Evolutionary conservation across 1,140 invertebrate species (phyloP), one percentile per base, ranked within the genome.

Genomic region (Drosophila trapezifrons): DNA sequence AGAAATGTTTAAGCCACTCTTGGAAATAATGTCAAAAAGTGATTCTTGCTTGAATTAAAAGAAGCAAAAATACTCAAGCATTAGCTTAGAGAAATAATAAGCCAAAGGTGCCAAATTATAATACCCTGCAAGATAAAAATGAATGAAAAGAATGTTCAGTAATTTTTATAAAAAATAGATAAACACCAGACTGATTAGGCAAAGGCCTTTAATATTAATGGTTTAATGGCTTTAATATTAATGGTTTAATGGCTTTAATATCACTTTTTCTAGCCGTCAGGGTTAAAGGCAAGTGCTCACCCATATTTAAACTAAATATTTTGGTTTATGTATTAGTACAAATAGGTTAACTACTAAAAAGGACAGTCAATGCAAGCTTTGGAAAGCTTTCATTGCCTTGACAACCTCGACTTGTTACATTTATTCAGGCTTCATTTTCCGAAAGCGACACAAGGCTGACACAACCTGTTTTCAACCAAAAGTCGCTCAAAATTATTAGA

Each of bases 371-470:
- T 3, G 2, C 5, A 18, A 59, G 43, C 59, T 60, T 55, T 63
- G 32, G 1, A 51, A 51, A 82, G 78, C 74, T 82, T 63, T 81
- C 8, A 56, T 84, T 43, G 18, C 69, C 81, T 17, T 75, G 70
- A 27, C 47, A 75, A 85, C 81, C 22, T 7, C 12, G 51, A 43
- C 32, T 65, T 78, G 43, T 70, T 70, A 62, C 54, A 25, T 64
- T 74, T 46, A 32, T 32, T 46, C 9, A 38, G 25, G 38, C 35
- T 20, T 38, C 47, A 35, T 20, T 40, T 73, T 62, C 12, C 10
- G 13, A 59, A 6, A n/a, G n/a, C n/a, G n/a, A 37, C 29, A 10
- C 20, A 32, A 35, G 13, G 35, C 15, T 32, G 7, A 66, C 25
- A 38, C 10, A 13, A 51, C 10, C 9, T 42, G 12, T 29, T 32